A percentile compares a stretch with the other conserved stretches of the same genome.
Evolutionary conservation across 2,113 vertebrate species (phyloP).

Genomic region (Odontophorus gujanensis): DNA sequence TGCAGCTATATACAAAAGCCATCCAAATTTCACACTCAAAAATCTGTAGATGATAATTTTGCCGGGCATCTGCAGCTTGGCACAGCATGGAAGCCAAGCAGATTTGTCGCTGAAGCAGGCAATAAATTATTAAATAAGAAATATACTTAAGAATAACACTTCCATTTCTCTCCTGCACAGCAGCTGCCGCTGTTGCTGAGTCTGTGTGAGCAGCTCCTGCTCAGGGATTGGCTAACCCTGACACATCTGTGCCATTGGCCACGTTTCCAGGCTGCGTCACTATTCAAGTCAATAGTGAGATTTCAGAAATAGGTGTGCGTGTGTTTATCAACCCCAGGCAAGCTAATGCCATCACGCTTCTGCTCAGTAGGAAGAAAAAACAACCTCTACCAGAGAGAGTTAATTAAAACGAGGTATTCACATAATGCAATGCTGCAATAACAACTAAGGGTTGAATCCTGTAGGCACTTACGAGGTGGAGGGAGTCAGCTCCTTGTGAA

Average conservation of each 20-base stretch:
- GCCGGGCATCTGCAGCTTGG: conserved; percentile 68
- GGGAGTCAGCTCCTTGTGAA: background rate
- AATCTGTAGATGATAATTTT: conserved; percentile 72
- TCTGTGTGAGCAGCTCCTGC: conserved; percentile 4
- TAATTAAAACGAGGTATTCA: background rate
- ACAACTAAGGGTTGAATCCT: background rate
- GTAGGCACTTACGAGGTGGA: background rate
- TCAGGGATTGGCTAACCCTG: background rate
- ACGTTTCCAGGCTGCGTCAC: conserved; percentile 13
- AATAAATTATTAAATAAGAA: conserved; percentile 69
- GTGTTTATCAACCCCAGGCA: conserved; percentile 23
- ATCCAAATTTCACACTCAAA: conserved; percentile 71
- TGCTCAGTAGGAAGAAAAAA: background rate
- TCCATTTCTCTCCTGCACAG: background rate
- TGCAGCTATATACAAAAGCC: conserved; percentile 59
- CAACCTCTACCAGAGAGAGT: background rate
- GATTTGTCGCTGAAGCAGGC: conserved; percentile 69
- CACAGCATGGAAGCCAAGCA: conserved; percentile 70
- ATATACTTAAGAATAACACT: conserved; percentile 54
- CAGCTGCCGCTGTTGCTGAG: conserved; percentile 60
- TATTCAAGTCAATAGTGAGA: background rate
- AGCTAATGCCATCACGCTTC: background rate
- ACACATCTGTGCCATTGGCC: conserved; percentile 12
- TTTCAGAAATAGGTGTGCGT: conserved; percentile 31
- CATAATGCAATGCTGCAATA: background rate